Base-by-base conservation (phyloP, 2,113 vertebrate genomes). In the Colossoma macropomum region DNA sequence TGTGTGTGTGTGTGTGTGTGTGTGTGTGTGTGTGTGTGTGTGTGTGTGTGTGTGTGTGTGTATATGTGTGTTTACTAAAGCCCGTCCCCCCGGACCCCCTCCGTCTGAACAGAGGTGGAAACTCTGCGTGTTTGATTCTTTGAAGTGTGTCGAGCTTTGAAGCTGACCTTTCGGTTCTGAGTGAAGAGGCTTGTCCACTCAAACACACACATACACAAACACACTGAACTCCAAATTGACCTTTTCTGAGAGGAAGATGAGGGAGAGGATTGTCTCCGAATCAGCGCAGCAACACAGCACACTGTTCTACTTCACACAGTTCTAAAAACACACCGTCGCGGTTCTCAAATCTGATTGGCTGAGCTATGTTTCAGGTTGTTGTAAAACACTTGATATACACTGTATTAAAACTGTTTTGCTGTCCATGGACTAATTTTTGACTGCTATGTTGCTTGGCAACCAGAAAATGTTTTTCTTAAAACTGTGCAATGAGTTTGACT, bases 131-230 rank as follows among this genome's bases (percentile, higher is more conserved):
- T 79, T 27, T 59, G 23, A 45, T n/a, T 48, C 63, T 91, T 86
- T 86, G 85, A 90, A 84, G 84, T 78, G 30, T 23, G 83, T 80
- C 77, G 28, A 25, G 77, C 89, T 93, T 92, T 93, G 89, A 92
- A 90, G 75, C 50, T 89, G 90, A 91, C 91, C 89, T 93, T 93
- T 90, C 45, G 32, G 21, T 60, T 69, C 83, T 81, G 75, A 84
- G 77, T 84, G 84, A 88, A 79, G 84, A 28, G 73, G 71, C 52
- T 54, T 34, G 82, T 83, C 41, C 70, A 79, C 63, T 48, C 56
- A 75, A 45, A 84, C 70, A 83, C 76, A 71, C 25, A 84, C 76
- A 79, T 16, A 32, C 25, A 45, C 54, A 79, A 15, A 45, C 54
- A 84, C 75, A 79, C 21, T 34, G 48, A 81, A 48, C 30, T 19